phyloP scores from a whole-genome alignment of 2,113 vertebrate species.

The Anolis carolinensis region DNA sequence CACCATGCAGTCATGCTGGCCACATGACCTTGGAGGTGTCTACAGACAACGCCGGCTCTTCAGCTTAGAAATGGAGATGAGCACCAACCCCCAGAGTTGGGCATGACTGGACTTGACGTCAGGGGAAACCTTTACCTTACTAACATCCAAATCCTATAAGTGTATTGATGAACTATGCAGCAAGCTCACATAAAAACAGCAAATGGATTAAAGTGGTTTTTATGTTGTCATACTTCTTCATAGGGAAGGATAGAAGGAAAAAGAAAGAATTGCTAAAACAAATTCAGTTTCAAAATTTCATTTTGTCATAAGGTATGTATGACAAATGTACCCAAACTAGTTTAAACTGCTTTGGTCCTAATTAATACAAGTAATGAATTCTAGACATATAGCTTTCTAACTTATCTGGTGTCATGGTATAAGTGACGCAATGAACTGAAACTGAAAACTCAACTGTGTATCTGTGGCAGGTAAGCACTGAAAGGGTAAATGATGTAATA shows the following conservation, averaged over 20 bases:
- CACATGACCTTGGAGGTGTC: no score
- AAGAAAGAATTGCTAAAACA: no score
- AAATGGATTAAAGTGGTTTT: neutral
- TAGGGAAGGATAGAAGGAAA: no score
- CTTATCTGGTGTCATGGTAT: neutral
- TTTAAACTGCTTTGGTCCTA: neutral
- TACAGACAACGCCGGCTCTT: no score
- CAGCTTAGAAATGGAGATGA: no score
- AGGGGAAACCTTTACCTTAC: no score
- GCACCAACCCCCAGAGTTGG: no score
- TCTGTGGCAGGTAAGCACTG: neutral
- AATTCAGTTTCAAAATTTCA: neutral
- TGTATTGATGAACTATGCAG: neutral
- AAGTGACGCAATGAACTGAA: neutral
- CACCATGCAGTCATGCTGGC: no score
- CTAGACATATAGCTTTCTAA: neutral
- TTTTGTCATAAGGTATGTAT: neutral
- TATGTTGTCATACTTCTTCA: neutral
- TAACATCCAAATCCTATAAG: neutral
- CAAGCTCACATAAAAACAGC: neutral
- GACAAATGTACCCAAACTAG: neutral
- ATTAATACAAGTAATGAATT: neutral
- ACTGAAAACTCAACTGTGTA: neutral
- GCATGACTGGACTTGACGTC: no score
- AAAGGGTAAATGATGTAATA: conserved; percentile 20